These are phyloP conservation scores for Lichenostomus cassidix DNA, from an alignment of 2,113 vertebrate species.

Conservation along the genomic window DNA sequence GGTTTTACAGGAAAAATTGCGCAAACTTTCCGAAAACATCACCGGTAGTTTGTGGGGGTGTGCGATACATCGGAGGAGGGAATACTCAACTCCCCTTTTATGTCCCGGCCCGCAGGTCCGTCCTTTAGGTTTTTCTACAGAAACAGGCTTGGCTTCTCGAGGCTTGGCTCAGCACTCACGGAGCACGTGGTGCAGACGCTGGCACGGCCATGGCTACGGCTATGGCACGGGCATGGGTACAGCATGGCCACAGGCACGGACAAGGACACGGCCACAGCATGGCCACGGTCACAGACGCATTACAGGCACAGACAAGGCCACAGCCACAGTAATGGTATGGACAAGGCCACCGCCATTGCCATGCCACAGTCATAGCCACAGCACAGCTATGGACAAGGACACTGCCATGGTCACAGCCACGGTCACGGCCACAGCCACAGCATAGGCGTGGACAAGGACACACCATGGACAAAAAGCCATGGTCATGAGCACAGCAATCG, in stretches of 20 bases:
- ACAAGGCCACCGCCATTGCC: not conserved
- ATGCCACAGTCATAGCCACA: not conserved
- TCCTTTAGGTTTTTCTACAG: not conserved
- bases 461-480: too few species aligned
- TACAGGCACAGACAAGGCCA: not conserved
- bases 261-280: not conserved
- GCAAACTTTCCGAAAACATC: not conserved
- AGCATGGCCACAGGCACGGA: not conserved
- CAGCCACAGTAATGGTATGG: not conserved
- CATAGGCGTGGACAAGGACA: not conserved
- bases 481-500: not conserved
- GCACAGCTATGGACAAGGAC: not conserved
- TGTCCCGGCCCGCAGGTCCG: too few species aligned
- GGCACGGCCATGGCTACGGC: accelerated
- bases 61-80: not conserved
- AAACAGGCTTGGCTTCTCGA: not conserved
- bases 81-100: not conserved
- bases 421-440: not conserved
- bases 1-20: not conserved
- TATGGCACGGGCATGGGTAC: accelerated
- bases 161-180: not conserved
- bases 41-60: too few species aligned
- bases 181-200: not conserved
- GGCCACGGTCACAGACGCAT: too few species aligned
- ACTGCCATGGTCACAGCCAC: not conserved